Evolutionary conservation across 2,888 invertebrate species (phyloP).

Genomic region (Biston stratarius): DNA sequence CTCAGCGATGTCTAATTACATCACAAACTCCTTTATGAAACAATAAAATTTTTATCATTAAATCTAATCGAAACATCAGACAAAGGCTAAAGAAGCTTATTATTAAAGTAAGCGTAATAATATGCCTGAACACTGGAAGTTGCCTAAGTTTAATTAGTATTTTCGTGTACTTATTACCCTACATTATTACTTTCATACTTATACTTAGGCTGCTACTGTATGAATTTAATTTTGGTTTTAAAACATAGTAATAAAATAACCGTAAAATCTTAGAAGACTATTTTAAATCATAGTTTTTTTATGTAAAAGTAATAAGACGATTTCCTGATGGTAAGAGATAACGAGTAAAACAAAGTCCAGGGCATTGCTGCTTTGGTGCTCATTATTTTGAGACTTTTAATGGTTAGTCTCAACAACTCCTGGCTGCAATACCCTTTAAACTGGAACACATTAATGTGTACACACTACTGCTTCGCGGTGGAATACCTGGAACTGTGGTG

Average conservation of each 20-base stretch:
- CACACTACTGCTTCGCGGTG: too few species aligned
- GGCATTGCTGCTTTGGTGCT: too few species aligned
- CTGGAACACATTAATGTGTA: too few species aligned
- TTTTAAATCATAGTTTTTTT: too few species aligned
- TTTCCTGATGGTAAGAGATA: too few species aligned
- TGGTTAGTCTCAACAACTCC: too few species aligned
- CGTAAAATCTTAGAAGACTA: neutral
- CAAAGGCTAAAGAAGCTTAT: neutral
- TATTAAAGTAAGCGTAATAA: neutral
- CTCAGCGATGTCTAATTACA: neutral
- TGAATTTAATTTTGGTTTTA: too few species aligned
- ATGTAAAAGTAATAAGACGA: too few species aligned
- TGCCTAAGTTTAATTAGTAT: constrained; percentile 6
- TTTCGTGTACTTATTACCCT: constrained; percentile 2
- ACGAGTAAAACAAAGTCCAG: too few species aligned
- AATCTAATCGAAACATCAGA: neutral
- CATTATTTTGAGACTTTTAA: too few species aligned
- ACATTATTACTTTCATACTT: neutral
- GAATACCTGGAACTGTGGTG: too few species aligned
- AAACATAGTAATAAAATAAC: neutral
- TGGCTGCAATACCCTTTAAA: too few species aligned
- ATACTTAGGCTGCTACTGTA: constrained; percentile 1
- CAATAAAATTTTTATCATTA: neutral
- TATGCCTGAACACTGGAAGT: neutral
- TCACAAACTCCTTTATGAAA: neutral